Base-by-base conservation (phyloP, 1,140 invertebrate genomes). In the Pseudomyrmex flavicornis region DNA sequence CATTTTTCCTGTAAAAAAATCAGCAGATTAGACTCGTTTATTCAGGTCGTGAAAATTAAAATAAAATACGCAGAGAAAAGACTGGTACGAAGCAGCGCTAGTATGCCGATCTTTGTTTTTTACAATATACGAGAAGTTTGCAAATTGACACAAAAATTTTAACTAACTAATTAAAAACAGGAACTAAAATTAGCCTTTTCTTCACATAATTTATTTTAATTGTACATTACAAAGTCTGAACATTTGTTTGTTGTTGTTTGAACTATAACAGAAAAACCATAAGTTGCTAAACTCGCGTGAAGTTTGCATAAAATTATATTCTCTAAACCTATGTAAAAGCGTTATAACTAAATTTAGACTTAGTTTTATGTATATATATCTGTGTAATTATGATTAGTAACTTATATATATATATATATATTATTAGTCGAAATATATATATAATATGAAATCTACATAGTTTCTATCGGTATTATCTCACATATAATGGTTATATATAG, bases 341-440 rank as follows among this genome's bases (percentile, higher is more conserved):
- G 5, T 90, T 94, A 94, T 75, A 91, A 86, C 91, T 94, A 94
- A 92, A 93, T 94, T 94, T 94, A 94, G 93, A 94, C 93, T 94
- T 93, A 88, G 76, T 88, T 91, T 69, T 90, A 91, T 92, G 90
- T 89, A 90, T 90, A 91, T 85, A 87, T 90, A 59, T 35, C 35
- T 35, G 35, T 35, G 35, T 35, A 35, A 35, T 35, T 84, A 88
- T 89, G 85, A 52, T 92, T 35, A 35, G 92, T 61, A 44, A 50
- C 85, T 86, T 90, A 59, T 84, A 88, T 89, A 85, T 48, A 80
- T 73, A 74, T 76, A 63, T 17, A 17, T 80, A 79, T 48, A 50
- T 87, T 87, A 59, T 86, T 35, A 35, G 35, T 35, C 35, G 35
- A 35, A 35, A 88, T 88, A 84, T 61, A 74, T 74, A 75, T 85